phyloP scores from a whole-genome alignment of 2,797 vertebrate genomes.

The Darevskia mixta region DNA sequence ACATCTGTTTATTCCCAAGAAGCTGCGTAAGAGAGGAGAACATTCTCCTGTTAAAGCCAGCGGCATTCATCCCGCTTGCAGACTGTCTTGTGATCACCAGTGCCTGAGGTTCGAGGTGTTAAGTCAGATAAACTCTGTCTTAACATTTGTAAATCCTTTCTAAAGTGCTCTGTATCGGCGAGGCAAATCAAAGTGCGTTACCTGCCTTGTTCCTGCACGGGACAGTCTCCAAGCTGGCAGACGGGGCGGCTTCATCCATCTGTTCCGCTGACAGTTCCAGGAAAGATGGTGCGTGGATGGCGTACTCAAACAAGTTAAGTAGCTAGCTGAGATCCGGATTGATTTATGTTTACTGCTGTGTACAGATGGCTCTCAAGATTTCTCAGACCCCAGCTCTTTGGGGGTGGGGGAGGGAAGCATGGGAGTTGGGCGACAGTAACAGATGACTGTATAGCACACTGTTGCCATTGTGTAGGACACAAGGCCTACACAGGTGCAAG shows the following conservation, averaged over 20 bases:
- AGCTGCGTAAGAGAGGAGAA: not conserved
- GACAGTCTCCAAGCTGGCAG: slow-evolving; percentile 67
- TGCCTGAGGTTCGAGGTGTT: slow-evolving; percentile 1
- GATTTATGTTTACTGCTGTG: slow-evolving; percentile 54
- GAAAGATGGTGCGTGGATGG: slow-evolving; percentile 43
- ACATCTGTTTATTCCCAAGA: not conserved
- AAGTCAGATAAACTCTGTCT: slow-evolving; percentile 41
- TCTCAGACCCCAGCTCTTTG: slow-evolving; percentile 16
- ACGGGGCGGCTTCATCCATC: slow-evolving; percentile 52
- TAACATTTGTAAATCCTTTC: slow-evolving; percentile 46
- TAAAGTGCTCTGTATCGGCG: slow-evolving; percentile 47
- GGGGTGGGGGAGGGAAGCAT: not conserved
- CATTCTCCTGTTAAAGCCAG: not conserved
- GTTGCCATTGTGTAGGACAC: no score
- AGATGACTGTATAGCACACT: not conserved
- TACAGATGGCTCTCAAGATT: slow-evolving; percentile 11
- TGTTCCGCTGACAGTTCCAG: slow-evolving; percentile 49
- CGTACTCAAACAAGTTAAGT: slow-evolving; percentile 48
- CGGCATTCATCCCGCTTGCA: slow-evolving; percentile 13
- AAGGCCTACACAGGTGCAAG: not conserved
- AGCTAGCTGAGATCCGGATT: slow-evolving; percentile 42
- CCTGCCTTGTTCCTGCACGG: slow-evolving; percentile 50
- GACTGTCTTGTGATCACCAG: not conserved
- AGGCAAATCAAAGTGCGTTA: slow-evolving; percentile 42
- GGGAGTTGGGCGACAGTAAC: not conserved